A percentile compares a stretch with the other conserved stretches of the same genome.
phyloP scores from a whole-genome alignment of 2,888 invertebrate genomes.

The Tubulanus polymorphus region DNA sequence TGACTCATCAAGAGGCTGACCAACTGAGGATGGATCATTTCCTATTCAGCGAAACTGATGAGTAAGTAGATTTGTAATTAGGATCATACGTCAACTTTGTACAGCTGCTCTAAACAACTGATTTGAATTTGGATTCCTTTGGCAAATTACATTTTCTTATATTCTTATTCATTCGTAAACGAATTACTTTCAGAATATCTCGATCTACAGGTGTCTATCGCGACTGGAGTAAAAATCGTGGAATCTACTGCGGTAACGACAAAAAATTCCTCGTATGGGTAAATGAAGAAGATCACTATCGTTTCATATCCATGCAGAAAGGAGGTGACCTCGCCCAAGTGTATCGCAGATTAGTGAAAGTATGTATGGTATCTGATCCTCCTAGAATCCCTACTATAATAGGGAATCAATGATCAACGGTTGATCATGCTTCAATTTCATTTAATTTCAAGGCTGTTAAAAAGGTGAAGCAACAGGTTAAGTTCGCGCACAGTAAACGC shows the following conservation, averaged over 20 bases:
- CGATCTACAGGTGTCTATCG: constrained; percentile 63
- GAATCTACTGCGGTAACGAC: constrained; percentile 75
- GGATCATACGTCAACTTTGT: no score
- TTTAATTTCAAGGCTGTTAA: constrained; percentile 74
- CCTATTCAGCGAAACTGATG: constrained; percentile 55
- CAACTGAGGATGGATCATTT: constrained; percentile 8
- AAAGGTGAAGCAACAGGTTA: constrained; percentile 56
- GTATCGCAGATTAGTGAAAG: neutral
- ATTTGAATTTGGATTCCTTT: no score
- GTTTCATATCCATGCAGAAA: constrained; percentile 69
- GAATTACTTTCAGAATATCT: no score
- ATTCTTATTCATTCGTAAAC: no score
- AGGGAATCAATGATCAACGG: no score
- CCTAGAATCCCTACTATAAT: no score
- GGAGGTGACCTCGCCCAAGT: constrained; percentile 28
- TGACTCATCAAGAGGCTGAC: constrained; percentile 2
- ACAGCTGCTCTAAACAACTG: no score
- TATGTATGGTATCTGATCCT: no score
- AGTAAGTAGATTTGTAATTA: neutral
- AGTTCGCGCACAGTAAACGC: constrained; percentile 69
- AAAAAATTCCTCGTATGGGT: constrained; percentile 80
- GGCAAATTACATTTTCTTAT: no score
- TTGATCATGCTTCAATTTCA: no score
- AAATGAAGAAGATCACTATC: constrained; percentile 82
- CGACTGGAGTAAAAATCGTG: constrained; percentile 81